phyloP scores from a whole-genome alignment of 2,888 invertebrate species.

The Cephus sareptanus region DNA sequence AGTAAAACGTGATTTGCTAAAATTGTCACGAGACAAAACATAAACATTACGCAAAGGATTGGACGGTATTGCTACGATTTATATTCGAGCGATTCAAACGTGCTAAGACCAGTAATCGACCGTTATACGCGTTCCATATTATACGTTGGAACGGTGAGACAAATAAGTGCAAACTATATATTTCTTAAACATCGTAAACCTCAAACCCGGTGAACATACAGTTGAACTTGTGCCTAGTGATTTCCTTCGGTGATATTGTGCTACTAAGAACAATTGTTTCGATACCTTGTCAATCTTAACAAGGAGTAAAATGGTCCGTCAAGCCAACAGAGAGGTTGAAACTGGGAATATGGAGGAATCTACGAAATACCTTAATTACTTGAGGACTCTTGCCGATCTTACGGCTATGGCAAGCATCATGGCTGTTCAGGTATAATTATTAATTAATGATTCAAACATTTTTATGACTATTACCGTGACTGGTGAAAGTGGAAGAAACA shows the following conservation, averaged over 20 bases:
- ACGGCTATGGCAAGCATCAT: constrained; percentile 55
- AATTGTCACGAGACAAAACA: no score
- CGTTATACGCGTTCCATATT: no score
- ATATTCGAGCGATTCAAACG: not conserved
- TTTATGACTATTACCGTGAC: not conserved
- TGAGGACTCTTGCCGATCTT: constrained; percentile 52
- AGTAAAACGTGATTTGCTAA: no score
- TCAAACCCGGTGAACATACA: not conserved
- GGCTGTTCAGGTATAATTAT: constrained; percentile 50
- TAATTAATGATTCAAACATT: not conserved
- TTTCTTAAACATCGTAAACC: not conserved
- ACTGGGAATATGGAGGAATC: constrained; percentile 47
- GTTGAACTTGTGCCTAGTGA: constrained; percentile 7
- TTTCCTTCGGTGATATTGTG: constrained; percentile 10
- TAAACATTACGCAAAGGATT: no score
- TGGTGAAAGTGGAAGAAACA: not conserved
- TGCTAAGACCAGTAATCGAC: no score
- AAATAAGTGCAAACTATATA: no score
- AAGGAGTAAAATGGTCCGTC: constrained; percentile 47
- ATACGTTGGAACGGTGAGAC: no score
- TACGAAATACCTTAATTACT: constrained; percentile 46
- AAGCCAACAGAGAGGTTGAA: constrained; percentile 37
- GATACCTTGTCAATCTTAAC: not conserved
- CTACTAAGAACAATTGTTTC: not conserved
- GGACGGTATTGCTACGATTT: not conserved